Conservation (phyloP, 2,888 invertebrate genomes). For the Tachina lurida region DNA sequence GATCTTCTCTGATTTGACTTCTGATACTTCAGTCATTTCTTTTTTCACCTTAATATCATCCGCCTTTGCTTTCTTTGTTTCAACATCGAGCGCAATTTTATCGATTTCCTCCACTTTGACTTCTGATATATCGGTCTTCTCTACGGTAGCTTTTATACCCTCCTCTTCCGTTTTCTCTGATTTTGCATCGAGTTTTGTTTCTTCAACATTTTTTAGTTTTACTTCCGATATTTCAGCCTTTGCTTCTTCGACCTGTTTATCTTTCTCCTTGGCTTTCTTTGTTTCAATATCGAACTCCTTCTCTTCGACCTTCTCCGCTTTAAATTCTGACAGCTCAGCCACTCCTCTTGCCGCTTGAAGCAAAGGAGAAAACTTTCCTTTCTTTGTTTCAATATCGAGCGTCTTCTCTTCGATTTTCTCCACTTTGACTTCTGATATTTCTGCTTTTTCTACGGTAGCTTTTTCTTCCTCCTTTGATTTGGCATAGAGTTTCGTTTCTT, state of each 20-base stretch:
- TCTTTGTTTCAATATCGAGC: too few species aligned
- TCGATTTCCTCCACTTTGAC: slow-evolving; percentile 67
- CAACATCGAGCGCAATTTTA: slow-evolving; percentile 36
- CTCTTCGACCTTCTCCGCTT: slow-evolving; percentile 70
- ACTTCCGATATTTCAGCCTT: slow-evolving; percentile 16
- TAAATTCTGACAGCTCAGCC: neutral
- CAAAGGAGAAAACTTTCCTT: too few species aligned
- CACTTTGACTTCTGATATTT: too few species aligned
- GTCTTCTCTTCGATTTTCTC: too few species aligned
- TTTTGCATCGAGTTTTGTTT: slow-evolving; percentile 6
- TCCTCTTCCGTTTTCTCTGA: slow-evolving; percentile 23
- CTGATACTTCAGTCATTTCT: neutral
- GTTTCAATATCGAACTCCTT: neutral
- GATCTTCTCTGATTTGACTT: neutral
- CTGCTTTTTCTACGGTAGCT: too few species aligned
- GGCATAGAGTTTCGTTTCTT: neutral
- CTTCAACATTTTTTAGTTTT: neutral
- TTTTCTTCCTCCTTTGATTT: too few species aligned
- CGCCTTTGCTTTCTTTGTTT: neutral
- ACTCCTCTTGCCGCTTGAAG: too few species aligned
- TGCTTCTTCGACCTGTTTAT: neutral
- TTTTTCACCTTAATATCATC: neutral
- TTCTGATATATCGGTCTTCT: slow-evolving; percentile 21
- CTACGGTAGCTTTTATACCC: slow-evolving; percentile 26
- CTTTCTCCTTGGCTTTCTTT: neutral